Conservation (phyloP, 2,888 invertebrate species). For the Nephrotoma appendiculata region DNA sequence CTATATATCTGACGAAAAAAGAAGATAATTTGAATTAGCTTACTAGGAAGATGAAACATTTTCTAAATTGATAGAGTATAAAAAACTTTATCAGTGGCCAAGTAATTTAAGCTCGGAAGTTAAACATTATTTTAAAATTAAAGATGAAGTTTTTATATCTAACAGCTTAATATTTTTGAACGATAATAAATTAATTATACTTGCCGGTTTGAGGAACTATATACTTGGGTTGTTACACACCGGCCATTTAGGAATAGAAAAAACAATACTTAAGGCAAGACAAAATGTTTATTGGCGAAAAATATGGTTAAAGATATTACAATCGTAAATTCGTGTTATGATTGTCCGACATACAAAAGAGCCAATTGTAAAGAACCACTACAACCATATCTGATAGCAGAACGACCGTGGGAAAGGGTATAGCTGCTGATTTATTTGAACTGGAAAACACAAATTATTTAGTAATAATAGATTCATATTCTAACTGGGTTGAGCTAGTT, state of each 20-base stretch:
- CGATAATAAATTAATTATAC: neutral
- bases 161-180: neutral
- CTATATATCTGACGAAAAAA: neutral
- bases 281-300: constrained; percentile 7
- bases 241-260: constrained; percentile 6
- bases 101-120: neutral
- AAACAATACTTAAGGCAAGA: neutral
- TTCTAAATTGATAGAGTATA: neutral
- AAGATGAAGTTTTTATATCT: neutral
- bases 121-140: constrained; percentile 4
- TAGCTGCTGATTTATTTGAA: neutral
- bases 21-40: neutral
- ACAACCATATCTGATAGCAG: neutral
- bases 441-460: neutral
- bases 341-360: neutral
- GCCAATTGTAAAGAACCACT: neutral
- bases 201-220: neutral
- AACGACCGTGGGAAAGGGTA: neutral
- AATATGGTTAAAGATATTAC: neutral
- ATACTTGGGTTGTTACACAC: neutral
- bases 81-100: neutral
- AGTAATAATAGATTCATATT: neutral
- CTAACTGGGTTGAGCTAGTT: neutral
- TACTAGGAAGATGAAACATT: neutral
- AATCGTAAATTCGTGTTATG: neutral